Conservation (phyloP, 2,113 vertebrate species). For the Oreotragus oreotragus region DNA sequence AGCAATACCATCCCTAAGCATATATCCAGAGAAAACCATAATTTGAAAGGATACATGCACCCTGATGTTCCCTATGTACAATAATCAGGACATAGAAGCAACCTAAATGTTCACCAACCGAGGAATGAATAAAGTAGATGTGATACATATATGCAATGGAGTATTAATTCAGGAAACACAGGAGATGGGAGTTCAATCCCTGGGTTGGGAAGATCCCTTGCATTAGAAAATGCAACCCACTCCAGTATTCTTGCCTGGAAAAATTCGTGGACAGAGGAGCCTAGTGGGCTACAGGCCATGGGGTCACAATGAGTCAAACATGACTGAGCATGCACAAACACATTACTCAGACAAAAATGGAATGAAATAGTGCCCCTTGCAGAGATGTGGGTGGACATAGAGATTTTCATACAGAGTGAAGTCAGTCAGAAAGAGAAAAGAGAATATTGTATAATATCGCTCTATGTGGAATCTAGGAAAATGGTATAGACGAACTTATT, state of each 20-base stretch:
- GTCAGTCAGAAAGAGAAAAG: not conserved
- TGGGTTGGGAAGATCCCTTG: not conserved
- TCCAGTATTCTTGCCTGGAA: not conserved
- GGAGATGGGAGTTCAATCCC: not conserved
- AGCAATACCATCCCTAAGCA: not conserved
- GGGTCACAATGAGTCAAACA: not conserved
- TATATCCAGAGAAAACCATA: not conserved
- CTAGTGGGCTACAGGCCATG: not conserved
- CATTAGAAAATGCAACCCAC: not conserved
- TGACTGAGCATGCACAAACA: not conserved
- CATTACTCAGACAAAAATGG: not conserved
- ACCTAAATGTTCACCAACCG: not conserved
- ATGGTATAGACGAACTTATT: not conserved
- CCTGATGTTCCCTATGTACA: accelerated
- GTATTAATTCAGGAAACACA: not conserved
- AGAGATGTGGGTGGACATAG: not conserved
- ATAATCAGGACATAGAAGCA: not conserved
- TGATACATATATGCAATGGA: not conserved
- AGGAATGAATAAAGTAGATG: not conserved
- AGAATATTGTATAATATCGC: not conserved
- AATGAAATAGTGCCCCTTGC: not conserved
- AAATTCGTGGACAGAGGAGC: not conserved
- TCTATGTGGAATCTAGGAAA: not conserved
- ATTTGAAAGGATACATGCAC: not conserved
- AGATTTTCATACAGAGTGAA: not conserved